Base-by-base conservation (phyloP, 2,113 vertebrate species). In the Ibidorhyncha struthersii region DNA sequence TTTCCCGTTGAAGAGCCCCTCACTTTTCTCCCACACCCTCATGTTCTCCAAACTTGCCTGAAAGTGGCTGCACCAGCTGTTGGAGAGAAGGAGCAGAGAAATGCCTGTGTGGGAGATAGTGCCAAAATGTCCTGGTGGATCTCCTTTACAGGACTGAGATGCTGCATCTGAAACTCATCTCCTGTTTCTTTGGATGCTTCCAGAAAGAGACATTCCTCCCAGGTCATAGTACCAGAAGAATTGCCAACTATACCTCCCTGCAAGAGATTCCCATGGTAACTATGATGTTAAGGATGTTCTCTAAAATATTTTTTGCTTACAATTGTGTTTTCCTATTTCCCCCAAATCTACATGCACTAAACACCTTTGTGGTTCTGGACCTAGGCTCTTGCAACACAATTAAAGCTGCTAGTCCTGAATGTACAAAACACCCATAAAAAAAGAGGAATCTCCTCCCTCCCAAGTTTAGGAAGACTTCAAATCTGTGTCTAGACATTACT, bases 191-290 rank as follows among this genome's bases (percentile, higher is more conserved):
- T 82, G 86, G 65, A 63, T 87, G 94, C 25, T 89, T 97, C 83
- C 78, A 93, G 73, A 89, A 84, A 87, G 18, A 94, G 69, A 30
- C 67, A 79, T 67, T 97, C 80, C 83, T 93, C 20, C 61, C 50
- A 94, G 79, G 65, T 61, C 74, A 87, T 49, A 92, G 87, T 72
- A 95, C 73, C 61, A 93, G 89, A 89, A 84, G 56, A 91, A 87
- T 5, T 82, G 86, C 61, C 89, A 94, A 82, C 89, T 91, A 91
- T 80, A 93, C 36, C 67, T 93, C 62, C 73, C 89, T 96, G 81
- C 9, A 93, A 87, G 77, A 97, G 61, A 91, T 94, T 93, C 73
- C 81, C 89, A 87, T 53, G 80, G 81, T 87, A 95, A 89, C 81
- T 91, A 66, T 83, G n/a, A 79, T 76, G 65, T 91, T 82, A 92